These are phyloP conservation scores for Calcarius lapponicus DNA, from an alignment of 2,797 vertebrate species.

Conservation along the genomic window DNA sequence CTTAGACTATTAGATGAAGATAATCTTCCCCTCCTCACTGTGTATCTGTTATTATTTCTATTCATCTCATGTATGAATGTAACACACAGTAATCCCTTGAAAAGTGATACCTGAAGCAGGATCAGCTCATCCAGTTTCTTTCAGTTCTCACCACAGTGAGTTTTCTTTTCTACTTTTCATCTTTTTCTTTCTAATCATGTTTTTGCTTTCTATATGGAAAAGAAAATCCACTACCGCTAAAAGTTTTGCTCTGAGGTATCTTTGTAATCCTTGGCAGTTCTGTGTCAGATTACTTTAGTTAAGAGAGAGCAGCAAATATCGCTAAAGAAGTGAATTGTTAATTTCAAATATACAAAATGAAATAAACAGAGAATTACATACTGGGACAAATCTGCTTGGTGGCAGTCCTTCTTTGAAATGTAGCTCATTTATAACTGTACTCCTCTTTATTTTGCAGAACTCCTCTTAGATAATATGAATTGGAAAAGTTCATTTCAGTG, in stretches of 20 bases:
- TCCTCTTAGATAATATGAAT: not conserved
- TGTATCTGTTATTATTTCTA: not conserved
- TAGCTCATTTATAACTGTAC: not conserved
- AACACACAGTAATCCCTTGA: not conserved
- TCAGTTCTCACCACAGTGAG: not conserved
- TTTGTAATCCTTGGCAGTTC: not conserved
- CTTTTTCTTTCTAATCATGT: not conserved
- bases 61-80: not conserved
- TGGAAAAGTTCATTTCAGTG: not conserved
- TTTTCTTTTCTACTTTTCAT: not conserved
- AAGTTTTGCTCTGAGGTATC: not conserved
- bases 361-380: not conserved
- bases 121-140: not conserved
- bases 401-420: not conserved
- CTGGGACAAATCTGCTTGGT: not conserved
- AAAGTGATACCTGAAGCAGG: not conserved
- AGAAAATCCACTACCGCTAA: not conserved
- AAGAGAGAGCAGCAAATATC: not conserved
- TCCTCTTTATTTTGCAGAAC: not conserved
- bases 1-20: not conserved
- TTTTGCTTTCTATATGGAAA: not conserved
- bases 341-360: not conserved
- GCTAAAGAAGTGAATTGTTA: not conserved
- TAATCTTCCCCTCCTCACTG: not conserved
- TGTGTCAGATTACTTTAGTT: not conserved